Evolutionary conservation across 2,888 invertebrate genomes (phyloP), one percentile per base, ranked within the genome.

Genomic region (Biston betularia): DNA sequence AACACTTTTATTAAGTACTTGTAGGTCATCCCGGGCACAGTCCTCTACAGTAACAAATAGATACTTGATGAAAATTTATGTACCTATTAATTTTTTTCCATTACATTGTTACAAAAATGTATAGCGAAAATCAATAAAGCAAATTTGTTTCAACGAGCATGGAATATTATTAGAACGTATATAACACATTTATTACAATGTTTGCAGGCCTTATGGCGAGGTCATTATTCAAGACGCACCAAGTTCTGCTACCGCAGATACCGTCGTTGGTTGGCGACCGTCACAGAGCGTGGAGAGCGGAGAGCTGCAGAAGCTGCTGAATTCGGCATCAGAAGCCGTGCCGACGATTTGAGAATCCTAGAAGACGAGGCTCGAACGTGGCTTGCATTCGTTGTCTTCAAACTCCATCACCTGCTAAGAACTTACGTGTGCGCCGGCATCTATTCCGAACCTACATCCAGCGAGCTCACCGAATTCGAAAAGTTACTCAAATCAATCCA

Each of bases 341-440:
- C 89, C 49, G 92, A 93, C 66, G 89, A 91, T 63, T 77, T 93
- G 9, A 84, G 80, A 63, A 89, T 90, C 40, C 78, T 93, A 58
- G 93, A 93, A 75, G 90, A 90, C 70, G 93, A 93, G 77, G 92
- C 93, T 0, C 80, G 89, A 4, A 84, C 89, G 57, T 93, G 93
- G 93, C 84, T 93, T 0, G 93, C 92, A 0, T 93, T 87, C 48
- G 89, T 93, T 2, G 89, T 93, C 6, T 93, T 92, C 69, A 93
- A 93, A 84, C 77, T 93, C 6, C 93, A 93, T 64, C 93, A 93
- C 66, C 73, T 93, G 67, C 82, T 93, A 0, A 82, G 93, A 76
- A 93, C 93, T 2, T 84, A 79, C 59, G 87, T 81, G 6, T 82
- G 87, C 62, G 88, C 90, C 1, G 93, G 93, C 0, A 84, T 93